Base-by-base conservation (phyloP, 1,140 invertebrate genomes). In the Zaprionus davidi region DNA sequence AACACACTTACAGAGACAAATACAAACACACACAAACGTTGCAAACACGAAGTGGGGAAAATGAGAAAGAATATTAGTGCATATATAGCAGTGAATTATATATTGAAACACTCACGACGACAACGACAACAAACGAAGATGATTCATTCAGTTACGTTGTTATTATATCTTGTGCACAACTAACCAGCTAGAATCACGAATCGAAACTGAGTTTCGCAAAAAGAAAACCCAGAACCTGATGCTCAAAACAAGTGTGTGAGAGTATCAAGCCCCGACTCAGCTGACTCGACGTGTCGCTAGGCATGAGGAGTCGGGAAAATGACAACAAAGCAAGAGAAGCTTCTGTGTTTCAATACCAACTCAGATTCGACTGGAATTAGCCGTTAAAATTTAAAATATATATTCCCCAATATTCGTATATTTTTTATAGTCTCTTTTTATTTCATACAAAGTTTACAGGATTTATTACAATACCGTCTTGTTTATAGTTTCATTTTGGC, bases 221-320 rank as follows among this genome's bases (percentile, higher is more conserved):
- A 81, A 81, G 78, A 81, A 81, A 81, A 81, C 67, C 58, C 76
- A 78, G 78, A 73, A 77, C 71, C 75, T 78, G 76, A 69, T 79
- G 75, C 78, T 73, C 17, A 63, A 75, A 74, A 41, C 51, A 36
- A 20, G 9, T 49, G 62, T 34, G 28, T 36, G 11, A 24, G 63
- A 24, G 63, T 56, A 24, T 57, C 28, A 62, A n/a, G 31, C 58
- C 66, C 34, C 36, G 31, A 60, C 69, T 67, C 74, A 76, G 74
- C 74, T 72, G 74, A 67, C 72, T 66, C 67, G 74, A 67, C 72
- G 66, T 53, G 62, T 65, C 60, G 68, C 55, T 56, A 62, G 56
- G 59, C 60, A 56, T 72, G 63, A 31, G 28, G 46, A 58, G 67
- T 76, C 65, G 76, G 71, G 60, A 70, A 75, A 59, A 59, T 49